Evolutionary conservation across 2,797 vertebrate genomes (phyloP).

Genomic region (Acanthurus tractus): DNA sequence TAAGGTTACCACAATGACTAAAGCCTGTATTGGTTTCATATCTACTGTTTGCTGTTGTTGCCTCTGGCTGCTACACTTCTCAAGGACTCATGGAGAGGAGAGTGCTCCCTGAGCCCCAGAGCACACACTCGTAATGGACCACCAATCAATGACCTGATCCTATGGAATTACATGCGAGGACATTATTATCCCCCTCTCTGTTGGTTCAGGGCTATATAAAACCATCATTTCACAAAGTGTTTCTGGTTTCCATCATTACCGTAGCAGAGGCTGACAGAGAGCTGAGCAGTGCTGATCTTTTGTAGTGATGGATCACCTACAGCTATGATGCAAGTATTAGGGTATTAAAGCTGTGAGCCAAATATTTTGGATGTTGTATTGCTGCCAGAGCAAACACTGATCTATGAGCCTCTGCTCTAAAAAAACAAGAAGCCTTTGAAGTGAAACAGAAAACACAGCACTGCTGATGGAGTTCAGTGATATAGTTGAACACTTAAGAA

Average conservation of each 20-base stretch:
- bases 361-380: neutral
- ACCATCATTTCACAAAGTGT: slow-evolving; percentile 44
- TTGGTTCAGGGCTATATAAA: slow-evolving; percentile 39
- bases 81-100: slow-evolving; percentile 55
- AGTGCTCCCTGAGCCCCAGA: slow-evolving; percentile 65
- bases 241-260: slow-evolving; percentile 57
- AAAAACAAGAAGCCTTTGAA: neutral
- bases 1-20: slow-evolving; percentile 63
- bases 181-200: slow-evolving; percentile 62
- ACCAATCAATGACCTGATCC: slow-evolving; percentile 74
- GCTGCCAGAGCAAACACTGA: neutral
- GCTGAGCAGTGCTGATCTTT: slow-evolving; percentile 4
- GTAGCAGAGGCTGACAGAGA: slow-evolving; percentile 23
- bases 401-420: neutral
- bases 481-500: neutral
- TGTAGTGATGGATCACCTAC: slow-evolving; percentile 14
- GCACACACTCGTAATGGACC: slow-evolving; percentile 63
- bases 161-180: slow-evolving; percentile 71
- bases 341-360: neutral
- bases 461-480: neutral
- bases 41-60: slow-evolving; percentile 57
- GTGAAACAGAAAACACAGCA: neutral
- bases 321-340: neutral
- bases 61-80: slow-evolving; percentile 54
- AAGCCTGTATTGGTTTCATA: slow-evolving; percentile 62